Evolutionary conservation across 2,888 invertebrate species (phyloP), one percentile per base, ranked within the genome.

Genomic region (Aquatica leii): DNA sequence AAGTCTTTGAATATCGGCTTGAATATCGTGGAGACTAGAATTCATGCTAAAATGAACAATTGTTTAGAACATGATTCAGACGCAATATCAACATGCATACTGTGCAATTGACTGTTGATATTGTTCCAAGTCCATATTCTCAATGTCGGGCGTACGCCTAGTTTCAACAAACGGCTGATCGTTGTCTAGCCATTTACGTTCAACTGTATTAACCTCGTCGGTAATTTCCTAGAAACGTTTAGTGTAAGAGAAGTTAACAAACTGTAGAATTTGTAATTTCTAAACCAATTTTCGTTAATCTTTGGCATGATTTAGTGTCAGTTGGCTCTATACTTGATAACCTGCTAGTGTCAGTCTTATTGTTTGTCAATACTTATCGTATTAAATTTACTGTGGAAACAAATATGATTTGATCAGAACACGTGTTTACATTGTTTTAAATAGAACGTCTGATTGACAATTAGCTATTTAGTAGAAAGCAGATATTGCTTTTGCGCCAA

Each of bases 1-100:
- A 71, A 97, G 86, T 74, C 94, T 88, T 82, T 95, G 93, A 79
- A 97, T 95, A 83, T 97, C 97, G 70, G 91, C 91, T 84, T 97
- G 96, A 77, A 97, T 91, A 84, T 97, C 96, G 80, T 93, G 92
- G 77, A 97, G 89, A 86, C 93, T 96, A 84, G 88, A 90, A 85
- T 96, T 96, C 90, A 97, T 94, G 85, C 92, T 92, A 82, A 71
- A 84, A 43, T 17, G 11, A 3, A 49, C 12, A 14, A 20, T 6
- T 15, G 31, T 17, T 9, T 49, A 49, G 48, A 61, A 48, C 69
- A 17, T 68, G 24, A 55, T 24, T 11, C 31, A 35, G 12, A 34
- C n/a, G 14, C 14, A 34, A 14, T 15, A 14, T n/a, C 6, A 14
- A 85, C 90, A 6, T 4, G 24, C 24, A 87, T 82, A 92, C 92